Percentiles rank a stretch among this genome's conserved stretches.
Evolutionary conservation across 2,888 invertebrate species (phyloP).

Genomic region (Tenthredo scrophulariae): DNA sequence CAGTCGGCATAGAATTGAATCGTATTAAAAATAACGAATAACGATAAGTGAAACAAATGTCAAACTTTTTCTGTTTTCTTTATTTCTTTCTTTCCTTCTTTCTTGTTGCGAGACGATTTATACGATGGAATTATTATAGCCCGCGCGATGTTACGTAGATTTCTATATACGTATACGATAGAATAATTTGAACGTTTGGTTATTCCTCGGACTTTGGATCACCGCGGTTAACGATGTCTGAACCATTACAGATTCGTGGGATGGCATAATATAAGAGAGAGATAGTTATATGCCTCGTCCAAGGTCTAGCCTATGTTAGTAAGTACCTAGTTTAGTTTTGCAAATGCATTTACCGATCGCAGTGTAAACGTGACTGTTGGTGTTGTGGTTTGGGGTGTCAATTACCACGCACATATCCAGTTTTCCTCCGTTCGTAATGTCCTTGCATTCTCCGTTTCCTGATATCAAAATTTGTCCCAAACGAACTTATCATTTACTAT

Average conservation of each 20-base stretch:
- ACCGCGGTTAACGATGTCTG: conserved; percentile 13
- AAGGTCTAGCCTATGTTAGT: conserved; percentile 17
- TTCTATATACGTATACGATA: neutral
- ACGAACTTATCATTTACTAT: conserved; percentile 22
- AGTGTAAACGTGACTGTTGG: conserved; percentile 68
- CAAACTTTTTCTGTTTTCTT: neutral
- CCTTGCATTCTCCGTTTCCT: conserved; percentile 55
- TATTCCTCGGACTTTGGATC: neutral
- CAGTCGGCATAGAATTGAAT: neutral
- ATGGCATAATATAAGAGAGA: neutral
- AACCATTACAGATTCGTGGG: neutral
- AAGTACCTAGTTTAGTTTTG: conserved; percentile 46
- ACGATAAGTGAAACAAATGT: conserved; percentile 6
- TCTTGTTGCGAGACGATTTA: neutral
- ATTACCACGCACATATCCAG: conserved; percentile 68
- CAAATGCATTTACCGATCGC: conserved; percentile 64
- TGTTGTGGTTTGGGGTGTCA: conserved; percentile 65
- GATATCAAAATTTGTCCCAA: conserved; percentile 47
- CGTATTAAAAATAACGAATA: neutral
- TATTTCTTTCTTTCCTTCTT: neutral
- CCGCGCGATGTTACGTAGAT: neutral
- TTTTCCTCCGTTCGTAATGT: conserved; percentile 53
- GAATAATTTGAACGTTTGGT: neutral
- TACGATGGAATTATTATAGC: neutral
- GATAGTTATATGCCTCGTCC: neutral